Evolutionary conservation across 2,888 invertebrate genomes (phyloP).

Genomic region (Protophormia terraenovae): DNA sequence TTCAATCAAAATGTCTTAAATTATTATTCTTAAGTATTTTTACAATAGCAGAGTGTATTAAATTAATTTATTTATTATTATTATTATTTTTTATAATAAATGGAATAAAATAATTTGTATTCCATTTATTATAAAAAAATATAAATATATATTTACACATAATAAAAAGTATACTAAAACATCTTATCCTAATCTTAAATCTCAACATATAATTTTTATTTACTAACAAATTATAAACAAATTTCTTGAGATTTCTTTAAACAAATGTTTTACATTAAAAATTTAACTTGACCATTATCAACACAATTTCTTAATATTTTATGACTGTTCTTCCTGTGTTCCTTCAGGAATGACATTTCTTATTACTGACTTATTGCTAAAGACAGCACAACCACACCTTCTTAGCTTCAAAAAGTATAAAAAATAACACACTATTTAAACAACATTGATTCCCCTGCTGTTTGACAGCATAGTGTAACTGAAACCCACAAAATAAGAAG

Average conservation of each 20-base stretch:
- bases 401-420: neutral
- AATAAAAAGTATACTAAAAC: no score
- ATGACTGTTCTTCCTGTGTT: neutral
- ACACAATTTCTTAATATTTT: conserved; percentile 37
- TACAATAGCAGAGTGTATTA: no score
- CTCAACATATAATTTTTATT: neutral
- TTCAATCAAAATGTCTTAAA: no score
- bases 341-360: conserved; percentile 28
- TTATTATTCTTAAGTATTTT: no score
- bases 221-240: neutral
- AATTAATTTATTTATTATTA: no score
- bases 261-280: conserved; percentile 24
- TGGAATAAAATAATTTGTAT: no score
- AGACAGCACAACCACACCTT: conserved; percentile 60
- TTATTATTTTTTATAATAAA: no score
- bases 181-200: neutral
- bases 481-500: conserved; percentile 70
- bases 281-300: conserved; percentile 26
- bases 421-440: conserved; percentile 41
- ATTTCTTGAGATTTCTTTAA: conserved; percentile 8
- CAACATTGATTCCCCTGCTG: conserved; percentile 35
- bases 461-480: conserved; percentile 50
- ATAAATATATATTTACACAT: no score
- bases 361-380: conserved; percentile 52
- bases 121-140: no score